phyloP scores from a whole-genome alignment of 1,140 invertebrate genomes.

The Anoplolepis gracilipes region DNA sequence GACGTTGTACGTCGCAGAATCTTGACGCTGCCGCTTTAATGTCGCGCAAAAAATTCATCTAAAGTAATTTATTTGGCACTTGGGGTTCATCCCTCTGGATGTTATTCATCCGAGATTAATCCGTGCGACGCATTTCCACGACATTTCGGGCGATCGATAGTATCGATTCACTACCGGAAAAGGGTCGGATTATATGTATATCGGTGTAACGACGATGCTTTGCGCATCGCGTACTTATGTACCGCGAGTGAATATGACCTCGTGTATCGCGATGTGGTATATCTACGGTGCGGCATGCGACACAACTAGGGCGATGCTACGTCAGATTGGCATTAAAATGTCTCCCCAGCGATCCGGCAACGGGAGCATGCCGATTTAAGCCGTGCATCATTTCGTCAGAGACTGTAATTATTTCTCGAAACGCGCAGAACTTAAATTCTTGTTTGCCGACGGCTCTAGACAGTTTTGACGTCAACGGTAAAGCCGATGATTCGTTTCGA shows the following conservation, averaged over 20 bases:
- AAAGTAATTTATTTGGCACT: neutral
- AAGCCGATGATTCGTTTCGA: conserved; percentile 28
- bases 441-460: neutral
- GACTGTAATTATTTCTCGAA: conserved; percentile 5
- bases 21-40: neutral
- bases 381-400: neutral
- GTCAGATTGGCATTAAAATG: conserved; percentile 64
- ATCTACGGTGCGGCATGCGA: conserved; percentile 34
- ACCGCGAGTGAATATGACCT: conserved; percentile 53
- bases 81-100: too few species aligned
- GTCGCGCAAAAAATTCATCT: neutral
- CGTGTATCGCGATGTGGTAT: conserved; percentile 46
- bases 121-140: conserved; percentile 31
- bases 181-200: conserved; percentile 35
- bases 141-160: conserved; percentile 67
- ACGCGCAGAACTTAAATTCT: neutral
- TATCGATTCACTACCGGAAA: conserved; percentile 61
- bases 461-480: conserved; percentile 40
- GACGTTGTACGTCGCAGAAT: neutral
- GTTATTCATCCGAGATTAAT: conserved; percentile 39
- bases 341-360: conserved; percentile 7
- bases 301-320: conserved; percentile 67
- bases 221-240: conserved; percentile 21
- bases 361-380: neutral
- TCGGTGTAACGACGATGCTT: conserved; percentile 8